Evolutionary conservation across 2,113 vertebrate species (phyloP), one percentile per base, ranked within the genome.

Genomic region (Misgurnus mizolepis): DNA sequence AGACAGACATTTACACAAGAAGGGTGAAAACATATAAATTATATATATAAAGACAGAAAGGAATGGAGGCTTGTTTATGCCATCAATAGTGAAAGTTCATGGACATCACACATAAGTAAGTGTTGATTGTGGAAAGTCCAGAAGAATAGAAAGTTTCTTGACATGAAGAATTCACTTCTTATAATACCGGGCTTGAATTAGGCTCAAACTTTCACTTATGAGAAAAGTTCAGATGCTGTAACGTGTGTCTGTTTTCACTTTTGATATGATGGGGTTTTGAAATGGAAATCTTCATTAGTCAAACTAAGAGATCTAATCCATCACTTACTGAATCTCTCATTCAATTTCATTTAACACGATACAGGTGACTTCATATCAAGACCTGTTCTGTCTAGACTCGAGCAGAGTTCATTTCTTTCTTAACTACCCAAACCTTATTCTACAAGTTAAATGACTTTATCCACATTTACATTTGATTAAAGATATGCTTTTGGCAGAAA

Each of bases 221-320:
- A 40, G 70, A 39, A 39, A 72, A 56, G 53, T 58, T 41, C 55
- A 60, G 34, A 58, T 72, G 50, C 50, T 12, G 50, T 3, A 53
- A 0, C 22, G 3, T 43, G 6, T 11, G 15, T 61, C 10, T 14
- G 10, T 43, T 80, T 80, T 72, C 56, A 77, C 82, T 80, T 67
- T 61, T 60, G 78, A n/a, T 80, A 58, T 83, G 82, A 80, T 43
- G 17, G 15, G 14, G 0, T 6, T 34, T 22, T 8, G 39, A 27
- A 18, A 11, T 2, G 18, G 67, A 64, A 80, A 34, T 66, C 22
- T 80, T 83, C 65, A 41, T 39, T 64, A 70, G 68, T 82, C 69
- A 82, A 58, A 82, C 43, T 18, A 34, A 11, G 27, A 67, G 10
- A 17, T 14, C 2, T 50, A 43, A 65, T 17, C 47, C 64, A 40